A percentile compares a stretch with the other conserved stretches of the same genome.
Conservation (phyloP, 2,113 vertebrate genomes). For the Ariopsis seemanni region DNA sequence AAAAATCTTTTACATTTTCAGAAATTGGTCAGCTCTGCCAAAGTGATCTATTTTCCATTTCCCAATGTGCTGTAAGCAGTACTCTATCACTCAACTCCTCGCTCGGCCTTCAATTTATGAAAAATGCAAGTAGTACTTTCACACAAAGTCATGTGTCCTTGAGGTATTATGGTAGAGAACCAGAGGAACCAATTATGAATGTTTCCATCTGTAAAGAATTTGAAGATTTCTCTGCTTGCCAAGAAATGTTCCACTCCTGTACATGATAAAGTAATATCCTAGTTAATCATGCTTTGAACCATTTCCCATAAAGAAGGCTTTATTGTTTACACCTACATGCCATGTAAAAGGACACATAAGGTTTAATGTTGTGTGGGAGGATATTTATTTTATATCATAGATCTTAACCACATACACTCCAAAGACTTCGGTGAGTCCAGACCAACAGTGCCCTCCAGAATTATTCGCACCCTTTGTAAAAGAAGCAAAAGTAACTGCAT, state of each 20-base stretch:
- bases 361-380: constrained; percentile 15
- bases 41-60: constrained; percentile 46
- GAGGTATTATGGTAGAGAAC: constrained; percentile 44
- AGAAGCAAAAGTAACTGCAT: neutral
- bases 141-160: constrained; percentile 51
- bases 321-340: constrained; percentile 22
- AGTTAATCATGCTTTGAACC: constrained; percentile 34
- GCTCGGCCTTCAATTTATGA: constrained; percentile 48
- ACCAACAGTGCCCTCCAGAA: neutral
- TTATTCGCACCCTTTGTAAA: neutral
- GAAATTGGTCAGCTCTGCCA: constrained; percentile 34
- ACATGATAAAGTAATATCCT: constrained; percentile 42
- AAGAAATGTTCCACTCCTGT: constrained; percentile 37
- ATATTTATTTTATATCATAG: neutral
- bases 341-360: neutral
- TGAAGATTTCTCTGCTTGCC: constrained; percentile 28
- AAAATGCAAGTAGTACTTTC: constrained; percentile 39
- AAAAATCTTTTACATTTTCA: constrained; percentile 44
- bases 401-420: neutral
- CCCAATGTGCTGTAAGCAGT: constrained; percentile 37
- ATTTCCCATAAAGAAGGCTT: constrained; percentile 30
- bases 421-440: neutral
- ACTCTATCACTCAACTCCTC: constrained; percentile 43
- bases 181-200: constrained; percentile 50
- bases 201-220: constrained; percentile 52